Evolutionary conservation across 2,888 invertebrate genomes (phyloP).

Genomic region (Ectropis crepuscularia): DNA sequence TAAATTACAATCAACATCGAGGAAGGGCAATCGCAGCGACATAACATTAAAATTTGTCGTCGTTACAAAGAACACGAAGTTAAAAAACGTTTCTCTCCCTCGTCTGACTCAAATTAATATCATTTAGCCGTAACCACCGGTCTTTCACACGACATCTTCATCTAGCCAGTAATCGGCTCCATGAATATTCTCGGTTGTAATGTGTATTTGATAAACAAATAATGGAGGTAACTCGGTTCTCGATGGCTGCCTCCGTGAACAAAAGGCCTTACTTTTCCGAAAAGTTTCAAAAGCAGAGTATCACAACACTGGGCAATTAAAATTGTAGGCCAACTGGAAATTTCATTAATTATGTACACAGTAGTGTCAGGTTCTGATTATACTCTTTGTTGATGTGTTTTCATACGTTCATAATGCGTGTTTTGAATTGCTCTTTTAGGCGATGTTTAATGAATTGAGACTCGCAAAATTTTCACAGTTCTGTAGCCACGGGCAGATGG

Average conservation of each 20-base stretch:
- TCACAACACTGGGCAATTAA: constrained; percentile 81
- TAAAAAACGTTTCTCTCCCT: constrained; percentile 67
- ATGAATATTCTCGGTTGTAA: constrained; percentile 67
- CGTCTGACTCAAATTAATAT: constrained; percentile 75
- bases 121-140: constrained; percentile 68
- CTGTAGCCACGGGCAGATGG: constrained; percentile 23
- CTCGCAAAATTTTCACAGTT: constrained; percentile 30
- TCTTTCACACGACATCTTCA: constrained; percentile 82
- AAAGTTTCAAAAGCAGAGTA: constrained; percentile 79
- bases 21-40: constrained; percentile 60
- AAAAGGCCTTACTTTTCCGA: constrained; percentile 76
- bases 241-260: constrained; percentile 72
- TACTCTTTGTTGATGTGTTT: constrained; percentile 72
- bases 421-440: constrained; percentile 54
- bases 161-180: constrained; percentile 64
- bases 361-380: constrained; percentile 70
- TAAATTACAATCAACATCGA: constrained; percentile 64
- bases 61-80: constrained; percentile 64
- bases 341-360: constrained; percentile 79
- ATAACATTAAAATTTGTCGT: constrained; percentile 63
- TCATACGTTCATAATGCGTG: constrained; percentile 59
- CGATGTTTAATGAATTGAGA: constrained; percentile 40
- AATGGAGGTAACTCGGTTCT: constrained; percentile 64
- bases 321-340: constrained; percentile 82
- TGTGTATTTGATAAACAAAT: constrained; percentile 83